Evolutionary conservation across 2,797 vertebrate species (phyloP).

Genomic region (Todus mexicanus): DNA sequence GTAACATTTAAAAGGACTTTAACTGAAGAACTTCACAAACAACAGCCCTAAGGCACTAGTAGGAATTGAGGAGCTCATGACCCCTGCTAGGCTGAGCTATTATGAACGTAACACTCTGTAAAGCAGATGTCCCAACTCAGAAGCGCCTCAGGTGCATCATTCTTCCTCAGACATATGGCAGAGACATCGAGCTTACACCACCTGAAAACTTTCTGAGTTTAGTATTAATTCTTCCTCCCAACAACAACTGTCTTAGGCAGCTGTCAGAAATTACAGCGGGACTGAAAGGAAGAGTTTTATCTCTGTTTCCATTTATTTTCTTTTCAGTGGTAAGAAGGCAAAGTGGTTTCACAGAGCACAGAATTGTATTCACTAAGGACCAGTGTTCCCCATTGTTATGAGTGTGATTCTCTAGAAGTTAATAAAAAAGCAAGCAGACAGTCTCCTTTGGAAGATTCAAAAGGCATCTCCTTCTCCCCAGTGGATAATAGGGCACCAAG

Average conservation of each 20-base stretch:
- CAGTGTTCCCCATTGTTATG: neutral
- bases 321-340: neutral
- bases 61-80: constrained; percentile 38
- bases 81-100: constrained; percentile 6
- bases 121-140: constrained; percentile 41
- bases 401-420: neutral
- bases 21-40: constrained; percentile 12
- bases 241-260: constrained; percentile 11
- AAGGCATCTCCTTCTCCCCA: neutral
- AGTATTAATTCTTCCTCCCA: neutral
- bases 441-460: neutral
- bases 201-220: constrained; percentile 25
- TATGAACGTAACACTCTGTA: constrained; percentile 24
- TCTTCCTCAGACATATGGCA: constrained; percentile 16
- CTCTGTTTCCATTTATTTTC: constrained; percentile 18
- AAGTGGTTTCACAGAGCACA: constrained; percentile 12
- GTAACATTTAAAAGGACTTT: neutral
- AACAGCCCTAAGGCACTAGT: neutral
- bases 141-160: constrained; percentile 57
- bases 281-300: neutral
- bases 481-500: neutral
- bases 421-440: neutral
- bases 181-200: constrained; percentile 9
- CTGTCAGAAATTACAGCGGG: constrained; percentile 25
- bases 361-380: neutral